Conservation (phyloP, 2,888 invertebrate genomes). For the Cephus pygmeus region DNA sequence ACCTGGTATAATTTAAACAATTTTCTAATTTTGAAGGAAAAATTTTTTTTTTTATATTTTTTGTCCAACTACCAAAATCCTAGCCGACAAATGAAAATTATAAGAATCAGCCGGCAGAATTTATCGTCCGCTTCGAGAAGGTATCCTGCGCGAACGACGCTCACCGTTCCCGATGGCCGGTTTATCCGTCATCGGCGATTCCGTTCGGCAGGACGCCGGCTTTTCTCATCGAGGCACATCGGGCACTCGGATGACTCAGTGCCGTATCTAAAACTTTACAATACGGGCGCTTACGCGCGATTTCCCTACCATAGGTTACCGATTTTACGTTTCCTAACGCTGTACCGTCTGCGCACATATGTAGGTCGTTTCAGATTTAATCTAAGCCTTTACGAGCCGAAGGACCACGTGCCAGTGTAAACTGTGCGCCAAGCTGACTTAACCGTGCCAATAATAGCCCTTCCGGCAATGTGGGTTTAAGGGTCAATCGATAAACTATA, state of each 20-base stretch:
- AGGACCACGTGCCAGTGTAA: slow-evolving; percentile 1
- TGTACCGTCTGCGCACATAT: background rate
- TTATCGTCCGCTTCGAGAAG: background rate
- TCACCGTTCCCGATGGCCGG: background rate
- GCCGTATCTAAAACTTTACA: background rate
- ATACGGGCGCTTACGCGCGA: background rate
- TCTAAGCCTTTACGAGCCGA: slow-evolving; percentile 18
- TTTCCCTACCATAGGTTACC: background rate
- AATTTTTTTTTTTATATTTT: background rate
- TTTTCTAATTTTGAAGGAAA: background rate
- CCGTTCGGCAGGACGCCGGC: background rate
- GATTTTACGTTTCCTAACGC: background rate
- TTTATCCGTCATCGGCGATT: slow-evolving; percentile 4
- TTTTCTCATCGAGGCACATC: background rate
- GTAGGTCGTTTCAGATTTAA: slow-evolving; percentile 29
- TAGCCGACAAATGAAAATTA: background rate
- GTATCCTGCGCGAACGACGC: background rate
- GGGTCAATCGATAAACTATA: slow-evolving; percentile 35
- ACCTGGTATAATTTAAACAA: background rate
- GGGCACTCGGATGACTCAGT: background rate
- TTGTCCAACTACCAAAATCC: background rate
- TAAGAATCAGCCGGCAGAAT: background rate
- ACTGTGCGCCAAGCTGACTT: slow-evolving; percentile 9
- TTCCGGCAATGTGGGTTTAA: slow-evolving; percentile 27
- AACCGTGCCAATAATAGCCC: background rate